phyloP scores from a whole-genome alignment of 2,888 invertebrate species.

The Mycalesis mineus region DNA sequence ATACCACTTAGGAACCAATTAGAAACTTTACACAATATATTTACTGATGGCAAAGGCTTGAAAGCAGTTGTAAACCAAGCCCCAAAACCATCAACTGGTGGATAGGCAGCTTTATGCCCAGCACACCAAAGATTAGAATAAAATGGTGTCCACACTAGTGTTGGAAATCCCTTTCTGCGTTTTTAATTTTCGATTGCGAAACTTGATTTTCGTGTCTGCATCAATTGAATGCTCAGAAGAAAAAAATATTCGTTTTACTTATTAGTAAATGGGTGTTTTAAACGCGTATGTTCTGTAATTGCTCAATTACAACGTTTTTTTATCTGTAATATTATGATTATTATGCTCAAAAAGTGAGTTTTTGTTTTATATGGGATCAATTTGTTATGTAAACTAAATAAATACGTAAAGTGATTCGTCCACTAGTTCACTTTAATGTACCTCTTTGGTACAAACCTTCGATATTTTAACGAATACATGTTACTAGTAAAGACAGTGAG shows the following conservation, averaged over 20 bases:
- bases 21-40: too few relatives aligned
- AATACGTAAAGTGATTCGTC: constrained; percentile 59
- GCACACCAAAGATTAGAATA: constrained; percentile 76
- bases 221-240: constrained; percentile 53
- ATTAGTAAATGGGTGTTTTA: constrained; percentile 17
- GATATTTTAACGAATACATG: constrained; percentile 29
- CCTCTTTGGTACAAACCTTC: constrained; percentile 38
- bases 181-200: constrained; percentile 38
- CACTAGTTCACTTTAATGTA: constrained; percentile 37
- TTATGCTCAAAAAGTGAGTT: constrained; percentile 72
- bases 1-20: too few relatives aligned
- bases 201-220: constrained; percentile 46
- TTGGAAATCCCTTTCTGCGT: constrained; percentile 45
- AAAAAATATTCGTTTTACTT: constrained; percentile 39
- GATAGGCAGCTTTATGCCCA: constrained; percentile 42
- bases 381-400: constrained; percentile 46
- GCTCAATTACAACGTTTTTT: constrained; percentile 62
- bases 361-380: constrained; percentile 61
- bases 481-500: constrained; percentile 26
- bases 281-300: constrained; percentile 46
- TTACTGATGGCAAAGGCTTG: too few relatives aligned
- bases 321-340: constrained; percentile 47
- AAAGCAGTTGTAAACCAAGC: too few relatives aligned
- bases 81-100: neutral
- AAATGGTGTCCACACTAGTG: constrained; percentile 53